These are phyloP conservation scores for Brachypodius melanocephalos DNA, from an alignment of 2,113 vertebrate genomes.

Conservation along the genomic window DNA sequence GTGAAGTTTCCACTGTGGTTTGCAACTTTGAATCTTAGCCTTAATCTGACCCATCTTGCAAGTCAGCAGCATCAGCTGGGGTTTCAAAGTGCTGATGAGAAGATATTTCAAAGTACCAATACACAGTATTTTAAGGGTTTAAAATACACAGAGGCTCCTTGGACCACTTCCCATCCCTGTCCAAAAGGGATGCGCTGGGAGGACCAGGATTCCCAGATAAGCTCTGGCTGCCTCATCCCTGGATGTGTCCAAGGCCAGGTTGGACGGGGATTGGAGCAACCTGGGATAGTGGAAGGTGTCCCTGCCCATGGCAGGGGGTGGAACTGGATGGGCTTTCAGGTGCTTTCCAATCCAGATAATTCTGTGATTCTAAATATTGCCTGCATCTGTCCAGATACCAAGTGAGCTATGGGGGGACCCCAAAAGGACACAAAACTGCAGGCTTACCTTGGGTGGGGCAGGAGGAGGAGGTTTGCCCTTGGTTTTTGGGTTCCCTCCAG, in stretches of 20 bases:
- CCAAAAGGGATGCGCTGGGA: neutral
- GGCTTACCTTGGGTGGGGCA: conserved; percentile 19
- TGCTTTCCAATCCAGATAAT: neutral
- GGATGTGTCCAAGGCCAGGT: neutral
- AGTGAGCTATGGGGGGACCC: neutral
- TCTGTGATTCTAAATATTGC: neutral
- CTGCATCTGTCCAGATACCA: neutral
- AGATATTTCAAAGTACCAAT: neutral
- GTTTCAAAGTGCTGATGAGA: neutral
- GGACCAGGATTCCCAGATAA: neutral
- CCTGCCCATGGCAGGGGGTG: neutral
- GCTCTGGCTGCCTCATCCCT: neutral
- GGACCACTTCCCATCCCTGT: neutral
- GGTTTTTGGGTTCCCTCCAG: neutral
- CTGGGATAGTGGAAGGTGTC: neutral
- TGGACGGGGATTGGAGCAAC: neutral
- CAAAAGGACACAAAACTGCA: neutral
- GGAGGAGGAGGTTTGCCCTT: neutral
- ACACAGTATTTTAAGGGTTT: neutral
- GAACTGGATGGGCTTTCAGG: neutral
- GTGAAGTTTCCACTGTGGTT: neutral
- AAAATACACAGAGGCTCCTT: neutral
- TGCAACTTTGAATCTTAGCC: neutral
- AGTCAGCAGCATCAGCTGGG: neutral
- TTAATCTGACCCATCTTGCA: neutral